Evolutionary conservation across 2,888 invertebrate species (phyloP).

Genomic region (Fragum whitleyi): DNA sequence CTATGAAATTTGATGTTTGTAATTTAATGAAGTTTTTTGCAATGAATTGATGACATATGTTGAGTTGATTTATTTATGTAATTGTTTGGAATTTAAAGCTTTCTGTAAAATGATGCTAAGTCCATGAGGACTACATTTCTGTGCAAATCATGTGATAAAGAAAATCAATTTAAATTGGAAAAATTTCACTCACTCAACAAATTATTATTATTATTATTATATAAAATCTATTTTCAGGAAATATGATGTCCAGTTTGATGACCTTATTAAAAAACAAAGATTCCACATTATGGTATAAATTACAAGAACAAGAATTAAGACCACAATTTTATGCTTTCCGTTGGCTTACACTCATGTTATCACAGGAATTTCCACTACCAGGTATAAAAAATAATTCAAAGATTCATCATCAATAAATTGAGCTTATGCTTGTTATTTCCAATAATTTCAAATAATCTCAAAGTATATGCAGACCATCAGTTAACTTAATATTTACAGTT

Average conservation of each 20-base stretch:
- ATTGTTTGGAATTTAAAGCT: too few species aligned
- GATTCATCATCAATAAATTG: background rate
- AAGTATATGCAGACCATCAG: background rate
- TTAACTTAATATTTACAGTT: too few species aligned
- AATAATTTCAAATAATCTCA: background rate
- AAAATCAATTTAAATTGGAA: too few species aligned
- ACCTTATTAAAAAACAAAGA: slow-evolving; percentile 92
- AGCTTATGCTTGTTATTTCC: background rate
- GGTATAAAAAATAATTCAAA: slow-evolving; percentile 74
- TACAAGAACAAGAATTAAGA: slow-evolving; percentile 93
- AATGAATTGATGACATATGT: too few species aligned
- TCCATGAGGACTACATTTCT: too few species aligned
- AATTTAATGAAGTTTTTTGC: too few species aligned
- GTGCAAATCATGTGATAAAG: too few species aligned
- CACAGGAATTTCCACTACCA: slow-evolving; percentile 98
- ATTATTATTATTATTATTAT: too few species aligned
- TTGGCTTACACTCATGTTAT: slow-evolving; percentile 97
- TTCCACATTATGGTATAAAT: slow-evolving; percentile 90
- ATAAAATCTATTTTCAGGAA: slow-evolving; percentile 82
- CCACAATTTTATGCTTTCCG: slow-evolving; percentile 99
- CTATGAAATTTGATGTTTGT: too few species aligned
- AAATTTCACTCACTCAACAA: too few species aligned
- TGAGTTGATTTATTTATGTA: too few species aligned
- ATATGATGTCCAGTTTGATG: slow-evolving; percentile 93
- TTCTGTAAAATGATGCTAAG: too few species aligned